Evolutionary conservation across 2,797 vertebrate genomes (phyloP).

Genomic region (Diceros bicornis): DNA sequence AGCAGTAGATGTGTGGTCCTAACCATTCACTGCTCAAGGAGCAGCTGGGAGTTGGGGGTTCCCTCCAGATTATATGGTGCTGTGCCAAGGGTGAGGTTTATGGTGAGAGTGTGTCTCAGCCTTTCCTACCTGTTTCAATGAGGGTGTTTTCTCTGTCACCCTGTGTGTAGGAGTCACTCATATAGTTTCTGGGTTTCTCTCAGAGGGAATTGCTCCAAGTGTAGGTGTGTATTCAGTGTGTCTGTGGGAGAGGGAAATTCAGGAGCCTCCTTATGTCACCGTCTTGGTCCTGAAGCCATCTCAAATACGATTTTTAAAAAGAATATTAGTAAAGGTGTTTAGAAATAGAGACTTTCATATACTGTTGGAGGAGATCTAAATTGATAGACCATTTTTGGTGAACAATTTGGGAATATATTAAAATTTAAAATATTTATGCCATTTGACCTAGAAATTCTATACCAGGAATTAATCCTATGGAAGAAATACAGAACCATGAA

Average conservation of each 20-base stretch:
- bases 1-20: not conserved
- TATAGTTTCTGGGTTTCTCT: not conserved
- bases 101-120: not conserved
- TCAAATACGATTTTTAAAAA: not conserved
- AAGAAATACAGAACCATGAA: not conserved
- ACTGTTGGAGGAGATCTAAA: not conserved
- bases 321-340: not conserved
- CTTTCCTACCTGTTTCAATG: not conserved
- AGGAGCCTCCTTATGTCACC: not conserved
- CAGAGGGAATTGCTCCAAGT: not conserved
- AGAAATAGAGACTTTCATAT: not conserved
- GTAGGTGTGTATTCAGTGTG: not conserved
- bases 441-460: conserved; percentile 35
- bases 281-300: not conserved
- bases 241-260: not conserved
- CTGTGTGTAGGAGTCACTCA: not conserved
- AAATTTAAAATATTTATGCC: conserved; percentile 6
- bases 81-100: not conserved
- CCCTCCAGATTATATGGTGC: not conserved
- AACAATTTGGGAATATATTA: not conserved
- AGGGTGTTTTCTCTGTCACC: not conserved
- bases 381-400: not conserved
- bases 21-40: not conserved
- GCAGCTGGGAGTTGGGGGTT: not conserved
- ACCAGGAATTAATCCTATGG: not conserved